phyloP scores from a whole-genome alignment of 1,140 invertebrate genomes.

The Zophobas atratus region DNA sequence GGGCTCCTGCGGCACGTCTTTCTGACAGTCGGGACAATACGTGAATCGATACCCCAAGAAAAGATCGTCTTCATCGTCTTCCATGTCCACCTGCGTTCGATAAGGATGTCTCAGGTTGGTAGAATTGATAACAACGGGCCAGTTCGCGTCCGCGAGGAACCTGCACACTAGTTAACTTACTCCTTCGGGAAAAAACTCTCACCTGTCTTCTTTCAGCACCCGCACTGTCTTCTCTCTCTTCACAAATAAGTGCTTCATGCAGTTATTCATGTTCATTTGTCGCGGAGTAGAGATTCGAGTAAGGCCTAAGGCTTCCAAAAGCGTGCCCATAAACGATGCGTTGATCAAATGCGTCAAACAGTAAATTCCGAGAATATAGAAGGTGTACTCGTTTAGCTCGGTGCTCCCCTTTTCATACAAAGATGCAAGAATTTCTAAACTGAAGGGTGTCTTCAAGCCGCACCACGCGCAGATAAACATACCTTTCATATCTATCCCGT shows the following conservation, averaged over 20 bases:
- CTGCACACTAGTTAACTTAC: slow-evolving; percentile 7
- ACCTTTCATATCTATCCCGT: slow-evolving; percentile 39
- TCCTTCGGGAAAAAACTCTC: background rate
- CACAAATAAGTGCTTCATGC: slow-evolving; percentile 67
- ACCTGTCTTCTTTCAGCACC: slow-evolving; percentile 70
- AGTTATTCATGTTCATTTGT: slow-evolving; percentile 70
- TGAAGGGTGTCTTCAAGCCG: slow-evolving; percentile 18
- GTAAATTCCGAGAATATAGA: slow-evolving; percentile 27
- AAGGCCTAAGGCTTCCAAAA: slow-evolving; percentile 67
- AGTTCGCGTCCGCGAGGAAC: slow-evolving; percentile 44
- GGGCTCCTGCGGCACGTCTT: slow-evolving; percentile 69
- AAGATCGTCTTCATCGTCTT: slow-evolving; percentile 63
- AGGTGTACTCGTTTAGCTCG: background rate
- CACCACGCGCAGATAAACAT: slow-evolving; percentile 33
- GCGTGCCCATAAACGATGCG: slow-evolving; percentile 65
- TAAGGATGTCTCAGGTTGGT: slow-evolving; percentile 36
- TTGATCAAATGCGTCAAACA: slow-evolving; percentile 67
- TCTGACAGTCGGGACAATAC: slow-evolving; percentile 69
- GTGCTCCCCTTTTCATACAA: background rate
- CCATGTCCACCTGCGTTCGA: slow-evolving; percentile 47
- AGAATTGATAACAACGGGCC: slow-evolving; percentile 14
- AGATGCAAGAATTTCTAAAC: slow-evolving; percentile 2
- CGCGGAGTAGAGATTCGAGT: slow-evolving; percentile 68
- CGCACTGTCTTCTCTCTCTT: slow-evolving; percentile 68
- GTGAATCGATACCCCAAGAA: slow-evolving; percentile 69